Evolutionary conservation across 2,888 invertebrate species (phyloP), one percentile per base, ranked within the genome.

Genomic region (Drosophila subsilvestris): DNA sequence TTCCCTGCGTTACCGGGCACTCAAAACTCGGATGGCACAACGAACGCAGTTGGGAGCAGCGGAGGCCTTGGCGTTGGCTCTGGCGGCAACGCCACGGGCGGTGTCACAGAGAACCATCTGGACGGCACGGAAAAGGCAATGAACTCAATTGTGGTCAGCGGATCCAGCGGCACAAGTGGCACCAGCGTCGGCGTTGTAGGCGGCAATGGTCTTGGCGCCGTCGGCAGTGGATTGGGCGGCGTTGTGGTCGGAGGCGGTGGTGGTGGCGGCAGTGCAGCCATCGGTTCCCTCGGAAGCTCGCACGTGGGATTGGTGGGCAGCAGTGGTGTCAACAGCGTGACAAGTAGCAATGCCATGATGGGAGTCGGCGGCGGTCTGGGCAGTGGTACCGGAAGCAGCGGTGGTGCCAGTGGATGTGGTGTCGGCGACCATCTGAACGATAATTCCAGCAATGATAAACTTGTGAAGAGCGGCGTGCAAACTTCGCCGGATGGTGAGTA

Each of bases 1-100:
- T 99, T 99, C 93, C 99, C 99, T 87, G 99, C 99, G 92, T 94
- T 99, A 91, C 99, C 99, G 79, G 99, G 99, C 89, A 97, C 97
- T 80, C 96, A 96, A 87, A 94, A 94, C 87, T 93, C 94, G 84
- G 95, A 95, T 83, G 95, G 94, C 63, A 90, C 91, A 88, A 90
- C 91, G 87, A 90, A 90, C 76, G 85, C 90, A 72, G 90, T 90
- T 74, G 79, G 84, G 51, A 76, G 67, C 62, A 69, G 76, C 44
- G 62, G 89, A 55, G 78, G 86, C 8, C 65, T 69, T 5, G 66
- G 86, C 8, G 67, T 69, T 5, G 66, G 71, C 18, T 61, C 55
- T n/a, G 63, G 74, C 50, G 63, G 74, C 47, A 7, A 6, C n/a
- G 14, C n/a, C 37, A 56, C 66, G 5, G 68, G 79, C n/a, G 62